Percentiles rank a stretch among this genome's conserved stretches.
Conservation (phyloP, 1,140 invertebrate species). For the Drosophila sp. region DNA sequence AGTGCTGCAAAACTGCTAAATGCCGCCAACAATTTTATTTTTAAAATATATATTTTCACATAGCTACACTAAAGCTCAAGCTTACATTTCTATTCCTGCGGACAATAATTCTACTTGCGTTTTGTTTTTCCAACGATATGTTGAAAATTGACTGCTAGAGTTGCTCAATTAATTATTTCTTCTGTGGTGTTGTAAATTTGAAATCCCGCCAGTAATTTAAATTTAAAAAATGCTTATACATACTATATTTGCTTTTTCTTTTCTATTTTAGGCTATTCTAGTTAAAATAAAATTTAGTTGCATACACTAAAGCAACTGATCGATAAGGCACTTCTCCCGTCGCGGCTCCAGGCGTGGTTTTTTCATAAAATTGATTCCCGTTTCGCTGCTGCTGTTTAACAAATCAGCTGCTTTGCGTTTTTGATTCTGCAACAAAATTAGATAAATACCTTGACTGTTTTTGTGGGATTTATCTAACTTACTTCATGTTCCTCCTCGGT, state of each 20-base stretch:
- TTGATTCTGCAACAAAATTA: constrained; percentile 52
- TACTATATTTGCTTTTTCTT: background rate
- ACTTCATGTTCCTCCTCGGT: constrained; percentile 81
- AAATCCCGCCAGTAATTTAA: background rate
- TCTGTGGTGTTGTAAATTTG: constrained; percentile 15
- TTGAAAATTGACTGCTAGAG: constrained; percentile 10
- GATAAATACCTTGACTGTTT: background rate
- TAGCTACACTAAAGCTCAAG: no score
- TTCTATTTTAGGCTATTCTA: constrained; percentile 9
- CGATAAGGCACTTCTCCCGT: constrained; percentile 79
- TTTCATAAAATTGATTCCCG: constrained; percentile 76
- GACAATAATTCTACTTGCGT: constrained; percentile 8
- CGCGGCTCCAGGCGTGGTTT: constrained; percentile 66
- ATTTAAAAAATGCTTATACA: constrained; percentile 5
- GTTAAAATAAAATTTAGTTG: constrained; percentile 5
- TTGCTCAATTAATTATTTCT: background rate
- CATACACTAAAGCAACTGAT: constrained; percentile 72
- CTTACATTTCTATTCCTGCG: no score
- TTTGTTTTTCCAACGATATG: no score
- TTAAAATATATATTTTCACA: background rate
- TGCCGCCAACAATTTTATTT: constrained; percentile 4
- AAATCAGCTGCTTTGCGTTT: constrained; percentile 77
- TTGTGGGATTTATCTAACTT: no score
- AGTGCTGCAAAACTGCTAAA: constrained; percentile 23
- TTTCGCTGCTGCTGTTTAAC: constrained; percentile 75